Evolutionary conservation across 2,113 vertebrate species (phyloP), one percentile per base, ranked within the genome.

Genomic region (Neofelis nebulosa): DNA sequence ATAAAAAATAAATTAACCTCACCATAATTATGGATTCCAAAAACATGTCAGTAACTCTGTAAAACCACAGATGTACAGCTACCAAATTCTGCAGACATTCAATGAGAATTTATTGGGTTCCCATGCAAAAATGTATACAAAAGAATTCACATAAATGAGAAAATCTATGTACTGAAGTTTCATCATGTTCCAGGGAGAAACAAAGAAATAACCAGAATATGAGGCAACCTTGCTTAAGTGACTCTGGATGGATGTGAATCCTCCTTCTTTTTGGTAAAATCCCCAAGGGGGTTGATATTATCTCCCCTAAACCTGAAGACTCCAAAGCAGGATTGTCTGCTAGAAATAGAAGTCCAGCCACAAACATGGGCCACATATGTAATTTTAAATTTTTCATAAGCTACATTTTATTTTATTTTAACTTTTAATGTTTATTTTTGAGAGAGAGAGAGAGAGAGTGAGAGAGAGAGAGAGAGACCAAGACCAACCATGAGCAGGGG

Each of bases 81-180:
- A 89, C 21, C 13, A 89, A 91, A 88, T 65, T 90, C 19, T 93
- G n/a, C 14, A 74, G 89, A 69, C 79, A 83, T 55, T 92, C 81
- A 36, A 38, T 61, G 33, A 89, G 69, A 36, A 66, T 27, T 19
- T 48, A 10, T 55, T 84, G 31, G 18, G 12, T 76, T 63, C 19
- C 19, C 71, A 9, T 13, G 69, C 27, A 50, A 41, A 11, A 76
- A 45, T 25, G 19, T 19, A 50, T 13, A 33, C 0, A 63, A 38
- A 82, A 93, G 38, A 18, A 83, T n/a, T 73, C 31, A 12, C 27
- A 41, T 33, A 86, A 92, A 41, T 65, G 41, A 82, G 21, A 84
- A 94, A 95, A 82, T 13, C 19, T 61, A 50, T 36, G 61, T 8
- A 55, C 16, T 2, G 0, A 33, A n/a, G 33, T 65, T 74, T 79